These are phyloP conservation scores for Sardinella longiceps DNA, from an alignment of 2,797 vertebrate genomes.

Conservation along the genomic window DNA sequence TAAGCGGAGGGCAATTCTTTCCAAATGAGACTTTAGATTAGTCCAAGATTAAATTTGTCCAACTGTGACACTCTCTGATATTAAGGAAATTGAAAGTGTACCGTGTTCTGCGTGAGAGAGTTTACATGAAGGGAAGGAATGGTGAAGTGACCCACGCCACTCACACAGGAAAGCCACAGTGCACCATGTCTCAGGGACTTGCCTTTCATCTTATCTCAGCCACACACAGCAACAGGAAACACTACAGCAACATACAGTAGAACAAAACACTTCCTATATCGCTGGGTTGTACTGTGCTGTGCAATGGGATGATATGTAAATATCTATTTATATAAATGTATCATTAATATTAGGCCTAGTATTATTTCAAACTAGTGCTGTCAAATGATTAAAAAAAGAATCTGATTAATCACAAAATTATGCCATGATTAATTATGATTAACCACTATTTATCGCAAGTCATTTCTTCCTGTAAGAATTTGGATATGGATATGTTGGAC, in stretches of 20 bases:
- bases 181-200: background rate
- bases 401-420: too few species aligned
- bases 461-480: too few species aligned
- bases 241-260: background rate
- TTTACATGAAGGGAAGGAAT: slow-evolving; percentile 36
- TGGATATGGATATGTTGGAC: too few species aligned
- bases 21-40: slow-evolving; percentile 46
- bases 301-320: too few species aligned
- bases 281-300: too few species aligned
- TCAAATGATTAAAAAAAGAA: too few species aligned
- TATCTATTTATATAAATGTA: too few species aligned
- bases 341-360: too few species aligned
- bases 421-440: too few species aligned
- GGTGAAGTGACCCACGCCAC: background rate
- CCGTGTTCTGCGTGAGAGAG: slow-evolving; percentile 43
- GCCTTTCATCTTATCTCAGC: background rate
- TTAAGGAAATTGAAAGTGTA: slow-evolving; percentile 47
- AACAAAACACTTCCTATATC: background rate
- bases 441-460: too few species aligned
- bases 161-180: background rate
- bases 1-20: slow-evolving; percentile 30
- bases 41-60: slow-evolving; percentile 45
- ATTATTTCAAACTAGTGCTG: too few species aligned
- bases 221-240: background rate
- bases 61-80: slow-evolving; percentile 46